A percentile compares a stretch with the other conserved stretches of the same genome.
These are phyloP conservation scores for Malthinus flaveolus DNA, from an alignment of 2,888 invertebrate species.

Conservation along the genomic window DNA sequence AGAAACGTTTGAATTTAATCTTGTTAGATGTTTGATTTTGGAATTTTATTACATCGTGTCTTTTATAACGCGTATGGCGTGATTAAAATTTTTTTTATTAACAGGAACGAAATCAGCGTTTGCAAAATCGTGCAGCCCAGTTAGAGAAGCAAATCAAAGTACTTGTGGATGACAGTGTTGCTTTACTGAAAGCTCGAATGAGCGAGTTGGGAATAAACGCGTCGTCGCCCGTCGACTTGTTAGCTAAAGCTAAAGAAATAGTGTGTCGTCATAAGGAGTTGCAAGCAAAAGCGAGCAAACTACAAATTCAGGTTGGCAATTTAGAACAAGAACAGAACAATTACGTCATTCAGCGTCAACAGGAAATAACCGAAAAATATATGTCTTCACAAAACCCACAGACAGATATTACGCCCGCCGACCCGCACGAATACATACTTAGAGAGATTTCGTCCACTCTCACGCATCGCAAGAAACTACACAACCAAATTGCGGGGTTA, in stretches of 20 bases:
- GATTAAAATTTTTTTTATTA: too few species aligned
- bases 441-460: conserved; percentile 86
- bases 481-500: conserved; percentile 76
- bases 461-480: conserved; percentile 81
- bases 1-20: neutral
- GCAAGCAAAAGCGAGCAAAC: conserved; percentile 83
- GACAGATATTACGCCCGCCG: conserved; percentile 65
- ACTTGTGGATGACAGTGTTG: conserved; percentile 89
- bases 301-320: conserved; percentile 79
- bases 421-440: conserved; percentile 80
- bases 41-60: too few species aligned
- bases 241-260: conserved; percentile 89
- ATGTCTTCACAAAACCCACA: conserved; percentile 58
- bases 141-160: conserved; percentile 92
- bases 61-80: too few species aligned
- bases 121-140: conserved; percentile 84
- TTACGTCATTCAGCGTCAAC: conserved; percentile 71
- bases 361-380: conserved; percentile 76
- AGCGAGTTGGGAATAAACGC: conserved; percentile 90
- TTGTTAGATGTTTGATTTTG: neutral
- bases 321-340: conserved; percentile 78
- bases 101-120: conserved; percentile 77
- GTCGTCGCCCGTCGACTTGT: conserved; percentile 79
- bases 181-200: conserved; percentile 85
- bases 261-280: conserved; percentile 90